Base-by-base conservation (phyloP, 1,140 invertebrate genomes). In the Caenorhabditis remanei region DNA sequence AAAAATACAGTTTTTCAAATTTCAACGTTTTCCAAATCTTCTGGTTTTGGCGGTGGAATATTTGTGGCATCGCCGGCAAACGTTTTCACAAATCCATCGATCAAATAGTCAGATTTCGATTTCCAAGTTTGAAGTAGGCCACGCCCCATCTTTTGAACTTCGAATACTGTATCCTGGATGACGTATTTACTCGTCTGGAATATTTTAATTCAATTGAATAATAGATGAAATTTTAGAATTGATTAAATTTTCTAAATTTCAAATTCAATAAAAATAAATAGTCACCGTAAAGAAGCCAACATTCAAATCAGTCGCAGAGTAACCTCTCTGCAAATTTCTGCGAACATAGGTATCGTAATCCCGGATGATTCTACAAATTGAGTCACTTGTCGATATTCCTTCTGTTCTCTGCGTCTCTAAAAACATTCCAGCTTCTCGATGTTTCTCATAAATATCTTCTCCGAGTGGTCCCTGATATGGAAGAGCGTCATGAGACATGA, bases 401-500 rank as follows among this genome's bases (percentile, higher is more conserved):
- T 65, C 63, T n/a, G 85, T 85, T 40, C 85, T 65, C 40, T 58
- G 48, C 24, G 85, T 85, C 85, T 85, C 85, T 48, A 85, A 24
- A 24, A 85, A 85, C 43, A 56, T 58, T 40, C 53, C 53, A 53
- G 53, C 53, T 4, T 46, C 21, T 56, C 21, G 16, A 21, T 84
- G 53, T 21, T 84, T 84, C 43, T 41, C 58, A 19, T 56, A 84
- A 46, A 58, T 61, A 43, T 58, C 56, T 21, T 84, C 56, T 40
- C 53, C 53, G 19, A n/a, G 40, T 19, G 56, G 40, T 40, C 41
- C 40, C 1, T 6, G 11, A 93, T 99, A 99, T 0, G 98, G 98
- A 90, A 98, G 95, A 92, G 99, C 97, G 94, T 99, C 98, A 94
- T 99, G 98, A 19, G 98, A 98, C 55, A 99, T 96, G 94, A 99